Base-by-base conservation (phyloP, 2,797 vertebrate genomes). In the Linurgus olivaceus region DNA sequence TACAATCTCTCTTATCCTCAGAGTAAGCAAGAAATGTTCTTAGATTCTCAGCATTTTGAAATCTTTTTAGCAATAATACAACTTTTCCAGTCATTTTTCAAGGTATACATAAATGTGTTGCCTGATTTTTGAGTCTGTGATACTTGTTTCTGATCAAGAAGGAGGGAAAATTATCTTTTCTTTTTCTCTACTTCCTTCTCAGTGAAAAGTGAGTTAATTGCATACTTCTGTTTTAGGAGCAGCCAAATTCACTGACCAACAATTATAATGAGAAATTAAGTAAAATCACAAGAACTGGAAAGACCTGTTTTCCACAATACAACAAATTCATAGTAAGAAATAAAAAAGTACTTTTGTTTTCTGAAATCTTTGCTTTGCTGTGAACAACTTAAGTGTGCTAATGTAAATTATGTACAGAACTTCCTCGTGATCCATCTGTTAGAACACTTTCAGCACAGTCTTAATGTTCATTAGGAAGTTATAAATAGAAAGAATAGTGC, bases 401-500 rank as follows among this genome's bases (percentile, higher is more conserved):
- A 57, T 61, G 35, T 67, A 85, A 87, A 82, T 80, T 87, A 54
- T n/a, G 42, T n/a, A 67, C 28, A 76, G 73, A 94, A 88, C 54
- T 86, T 92, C 38, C 38, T 44, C 75, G 54, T 70, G 29, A 76
- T 89, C 28, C 71, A 33, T 76, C 74, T 81, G 47, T 61, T 76
- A 71, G 29, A 80, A 42, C n/a, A 57, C 31, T 14, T 82, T 75
- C 51, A 77, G 20, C 55, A 87, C 23, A 83, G 83, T 92, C 79
- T 75, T 77, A 55, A 78, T 71, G 48, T 90, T 97, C 83, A 72
- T 88, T 92, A 96, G 59, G 68, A 96, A 93, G 35, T 62, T 74
- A 88, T 91, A 97, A 97, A 97, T 96, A 97, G 84, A 95, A 97
- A 87, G 23, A 95, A 86, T 72, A 94, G 14, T 61, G 29, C 24